Conservation (phyloP, 2,113 vertebrate species). For the Kobus ellipsiprymnus region DNA sequence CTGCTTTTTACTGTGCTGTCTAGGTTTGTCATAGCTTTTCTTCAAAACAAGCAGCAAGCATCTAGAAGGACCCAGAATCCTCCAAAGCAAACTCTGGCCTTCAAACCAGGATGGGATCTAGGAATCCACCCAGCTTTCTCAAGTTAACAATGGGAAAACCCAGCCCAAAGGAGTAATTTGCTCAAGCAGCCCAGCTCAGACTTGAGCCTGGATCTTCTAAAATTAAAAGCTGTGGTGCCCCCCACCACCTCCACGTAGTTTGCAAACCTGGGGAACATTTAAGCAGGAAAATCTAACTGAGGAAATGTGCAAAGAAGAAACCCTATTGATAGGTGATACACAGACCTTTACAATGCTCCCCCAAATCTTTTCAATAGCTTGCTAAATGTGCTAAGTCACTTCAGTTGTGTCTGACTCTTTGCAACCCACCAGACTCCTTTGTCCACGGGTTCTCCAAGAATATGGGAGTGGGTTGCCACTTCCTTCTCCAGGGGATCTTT, state of each 20-base stretch:
- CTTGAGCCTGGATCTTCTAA: neutral
- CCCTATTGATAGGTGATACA: too few relatives aligned
- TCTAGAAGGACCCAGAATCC: neutral
- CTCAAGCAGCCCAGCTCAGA: neutral
- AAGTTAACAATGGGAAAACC: neutral
- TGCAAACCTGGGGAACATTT: neutral
- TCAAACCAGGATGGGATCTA: neutral
- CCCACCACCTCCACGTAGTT: accelerated
- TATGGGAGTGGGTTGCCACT: neutral
- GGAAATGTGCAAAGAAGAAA: neutral
- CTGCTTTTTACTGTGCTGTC: neutral
- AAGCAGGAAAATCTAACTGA: neutral
- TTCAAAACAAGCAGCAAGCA: neutral
- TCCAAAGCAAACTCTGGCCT: neutral
- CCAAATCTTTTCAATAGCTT: neutral
- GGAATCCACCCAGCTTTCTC: neutral
- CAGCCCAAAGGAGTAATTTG: neutral
- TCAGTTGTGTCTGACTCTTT: neutral
- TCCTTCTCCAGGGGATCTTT: neutral
- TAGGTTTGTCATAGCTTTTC: neutral
- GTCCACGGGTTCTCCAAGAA: neutral
- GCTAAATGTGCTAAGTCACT: neutral
- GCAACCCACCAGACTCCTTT: neutral
- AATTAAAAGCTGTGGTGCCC: neutral
- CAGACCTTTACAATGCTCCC: neutral